These are phyloP conservation scores for Solenopsis invicta DNA, from an alignment of 1,140 invertebrate genomes.

Conservation along the genomic window DNA sequence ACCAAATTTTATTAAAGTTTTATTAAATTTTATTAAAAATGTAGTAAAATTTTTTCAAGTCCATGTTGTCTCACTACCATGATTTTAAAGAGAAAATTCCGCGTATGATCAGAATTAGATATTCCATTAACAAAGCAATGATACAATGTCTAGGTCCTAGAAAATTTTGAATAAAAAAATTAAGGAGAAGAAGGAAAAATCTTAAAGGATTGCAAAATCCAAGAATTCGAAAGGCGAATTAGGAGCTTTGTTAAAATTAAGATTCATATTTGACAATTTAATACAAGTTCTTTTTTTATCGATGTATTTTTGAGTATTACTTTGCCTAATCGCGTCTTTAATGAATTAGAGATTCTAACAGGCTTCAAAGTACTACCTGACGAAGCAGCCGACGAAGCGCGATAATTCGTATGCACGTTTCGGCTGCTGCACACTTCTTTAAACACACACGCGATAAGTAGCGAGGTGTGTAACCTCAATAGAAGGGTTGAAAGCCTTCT, in stretches of 20 bases:
- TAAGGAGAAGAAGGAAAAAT: not conserved
- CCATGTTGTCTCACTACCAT: too few species aligned
- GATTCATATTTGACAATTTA: not conserved
- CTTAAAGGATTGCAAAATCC: not conserved
- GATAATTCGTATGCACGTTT: slow-evolving; percentile 29
- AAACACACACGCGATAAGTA: slow-evolving; percentile 49
- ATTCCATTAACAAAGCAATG: not conserved
- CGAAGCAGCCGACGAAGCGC: slow-evolving; percentile 34
- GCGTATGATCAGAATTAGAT: not conserved
- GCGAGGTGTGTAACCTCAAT: slow-evolving; percentile 43
- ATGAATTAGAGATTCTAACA: slow-evolving; percentile 21
- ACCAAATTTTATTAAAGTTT: too few species aligned
- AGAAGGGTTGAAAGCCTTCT: slow-evolving; percentile 48
- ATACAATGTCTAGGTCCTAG: not conserved
- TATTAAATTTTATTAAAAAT: too few species aligned
- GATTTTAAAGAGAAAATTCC: too few species aligned
- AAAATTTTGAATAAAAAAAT: not conserved
- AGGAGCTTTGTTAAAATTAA: not conserved
- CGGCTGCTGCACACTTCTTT: slow-evolving; percentile 37
- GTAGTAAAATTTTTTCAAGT: too few species aligned
- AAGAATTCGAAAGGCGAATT: not conserved
- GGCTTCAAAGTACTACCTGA: slow-evolving; percentile 40
- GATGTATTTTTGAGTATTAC: slow-evolving; percentile 26
- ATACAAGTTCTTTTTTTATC: not conserved
- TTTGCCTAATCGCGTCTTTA: slow-evolving; percentile 28